phyloP scores from a whole-genome alignment of 2,797 vertebrate species.

The Parambassis ranga region DNA sequence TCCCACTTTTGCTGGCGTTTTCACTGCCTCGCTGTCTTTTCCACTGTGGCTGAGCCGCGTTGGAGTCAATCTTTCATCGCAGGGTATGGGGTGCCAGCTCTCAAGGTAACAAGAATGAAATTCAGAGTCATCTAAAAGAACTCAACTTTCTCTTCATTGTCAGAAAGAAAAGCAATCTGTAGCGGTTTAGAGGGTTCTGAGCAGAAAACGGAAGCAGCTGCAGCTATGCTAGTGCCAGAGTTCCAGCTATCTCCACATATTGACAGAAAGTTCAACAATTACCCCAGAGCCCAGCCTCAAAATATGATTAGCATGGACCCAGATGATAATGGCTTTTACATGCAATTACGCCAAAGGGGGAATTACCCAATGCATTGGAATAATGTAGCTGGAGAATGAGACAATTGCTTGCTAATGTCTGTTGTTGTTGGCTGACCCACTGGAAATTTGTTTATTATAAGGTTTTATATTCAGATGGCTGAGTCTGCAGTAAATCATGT shows the following conservation, averaged over 20 bases:
- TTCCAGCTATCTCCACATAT: slow-evolving; percentile 65
- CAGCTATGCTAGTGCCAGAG: slow-evolving; percentile 59
- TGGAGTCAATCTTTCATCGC: slow-evolving; percentile 62
- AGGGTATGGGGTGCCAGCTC: slow-evolving; percentile 47
- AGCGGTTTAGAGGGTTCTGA: slow-evolving; percentile 41
- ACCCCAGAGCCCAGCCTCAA: slow-evolving; percentile 57
- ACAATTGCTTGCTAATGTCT: slow-evolving; percentile 67
- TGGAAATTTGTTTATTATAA: slow-evolving; percentile 66
- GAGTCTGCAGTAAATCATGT: slow-evolving; percentile 45
- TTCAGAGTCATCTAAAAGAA: slow-evolving; percentile 57
- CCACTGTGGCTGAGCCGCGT: slow-evolving; percentile 18
- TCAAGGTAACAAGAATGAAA: slow-evolving; percentile 62
- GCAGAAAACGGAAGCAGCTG: slow-evolving; percentile 72
- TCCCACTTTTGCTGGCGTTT: slow-evolving; percentile 6
- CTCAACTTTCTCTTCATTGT: slow-evolving; percentile 30
- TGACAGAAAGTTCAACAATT: slow-evolving; percentile 73
- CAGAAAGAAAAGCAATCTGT: slow-evolving; percentile 70
- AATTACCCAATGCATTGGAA: slow-evolving; percentile 62
- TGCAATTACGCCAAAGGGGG: slow-evolving; percentile 67
- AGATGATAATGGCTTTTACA: slow-evolving; percentile 77
- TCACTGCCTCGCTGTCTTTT: slow-evolving; percentile 25
- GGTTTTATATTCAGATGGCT: slow-evolving; percentile 46
- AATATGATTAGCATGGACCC: slow-evolving; percentile 75
- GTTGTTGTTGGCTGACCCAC: slow-evolving; percentile 58
- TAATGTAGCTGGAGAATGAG: slow-evolving; percentile 62